Percentiles rank a stretch among this genome's conserved stretches.
phyloP scores from a whole-genome alignment of 2,888 invertebrate genomes.

The Synergus itoensis region DNA sequence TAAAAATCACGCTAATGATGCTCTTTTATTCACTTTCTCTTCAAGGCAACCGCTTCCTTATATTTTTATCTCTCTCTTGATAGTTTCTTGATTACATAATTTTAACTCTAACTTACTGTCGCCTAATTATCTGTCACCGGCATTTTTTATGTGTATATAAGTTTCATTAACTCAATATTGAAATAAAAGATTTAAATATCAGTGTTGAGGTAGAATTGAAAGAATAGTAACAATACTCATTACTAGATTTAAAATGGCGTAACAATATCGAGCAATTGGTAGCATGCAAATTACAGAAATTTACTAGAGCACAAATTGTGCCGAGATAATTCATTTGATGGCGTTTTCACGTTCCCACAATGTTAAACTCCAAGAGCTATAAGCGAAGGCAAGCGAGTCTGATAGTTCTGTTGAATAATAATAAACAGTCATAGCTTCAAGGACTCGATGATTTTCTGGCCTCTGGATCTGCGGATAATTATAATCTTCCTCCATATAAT shows the following conservation, averaged over 20 bases:
- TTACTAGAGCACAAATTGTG: slow-evolving; percentile 47
- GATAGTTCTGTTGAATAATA: slow-evolving; percentile 14
- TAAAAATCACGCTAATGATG: background rate
- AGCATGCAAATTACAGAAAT: slow-evolving; percentile 46
- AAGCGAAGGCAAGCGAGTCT: slow-evolving; percentile 21
- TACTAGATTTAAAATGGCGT: slow-evolving; percentile 6
- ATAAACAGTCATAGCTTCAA: slow-evolving; percentile 23
- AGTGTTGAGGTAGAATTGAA: background rate
- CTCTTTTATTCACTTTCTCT: slow-evolving; percentile 20
- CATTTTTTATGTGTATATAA: background rate
- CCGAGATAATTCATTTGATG: slow-evolving; percentile 15
- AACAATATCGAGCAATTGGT: slow-evolving; percentile 12
- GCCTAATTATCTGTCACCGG: background rate
- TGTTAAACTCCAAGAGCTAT: background rate
- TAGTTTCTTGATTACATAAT: background rate
- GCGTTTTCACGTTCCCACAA: background rate
- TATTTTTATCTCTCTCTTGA: slow-evolving; percentile 25
- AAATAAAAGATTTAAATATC: background rate
- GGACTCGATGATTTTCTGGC: slow-evolving; percentile 16
- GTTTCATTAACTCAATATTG: background rate
- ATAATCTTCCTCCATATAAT: slow-evolving; percentile 16
- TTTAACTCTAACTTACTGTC: background rate
- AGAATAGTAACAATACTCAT: slow-evolving; percentile 7
- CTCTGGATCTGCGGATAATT: background rate
- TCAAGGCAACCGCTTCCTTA: slow-evolving; percentile 13